These are phyloP conservation scores for Agrilus biguttatus DNA, from an alignment of 2,888 invertebrate genomes.

Conservation along the genomic window DNA sequence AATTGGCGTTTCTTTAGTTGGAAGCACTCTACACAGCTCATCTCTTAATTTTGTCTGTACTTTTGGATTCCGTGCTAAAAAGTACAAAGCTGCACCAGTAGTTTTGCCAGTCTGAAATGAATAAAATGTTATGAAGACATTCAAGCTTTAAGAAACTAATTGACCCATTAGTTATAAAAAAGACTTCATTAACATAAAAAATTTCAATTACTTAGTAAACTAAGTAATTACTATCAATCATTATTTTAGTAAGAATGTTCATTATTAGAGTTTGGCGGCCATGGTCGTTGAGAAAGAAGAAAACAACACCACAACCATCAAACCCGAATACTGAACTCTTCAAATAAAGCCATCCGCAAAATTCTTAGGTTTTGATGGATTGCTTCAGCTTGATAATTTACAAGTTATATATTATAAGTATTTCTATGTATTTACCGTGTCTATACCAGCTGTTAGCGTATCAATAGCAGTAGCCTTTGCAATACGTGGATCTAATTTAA, in stretches of 20 bases:
- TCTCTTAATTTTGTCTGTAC: constrained; percentile 29
- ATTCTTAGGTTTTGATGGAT: too few relatives aligned
- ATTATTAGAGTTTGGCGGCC: too few relatives aligned
- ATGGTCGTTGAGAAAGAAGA: too few relatives aligned
- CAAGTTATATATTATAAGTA: neutral
- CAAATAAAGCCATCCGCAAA: too few relatives aligned
- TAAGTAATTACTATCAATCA: too few relatives aligned
- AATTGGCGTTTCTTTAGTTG: constrained; percentile 19
- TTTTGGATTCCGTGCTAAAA: constrained; percentile 29
- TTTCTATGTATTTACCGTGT: constrained; percentile 45
- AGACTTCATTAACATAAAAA: too few relatives aligned
- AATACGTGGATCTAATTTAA: constrained; percentile 43
- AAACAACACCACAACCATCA: too few relatives aligned
- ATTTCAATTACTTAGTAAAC: too few relatives aligned
- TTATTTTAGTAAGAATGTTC: too few relatives aligned
- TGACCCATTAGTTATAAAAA: too few relatives aligned
- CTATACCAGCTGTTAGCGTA: constrained; percentile 55
- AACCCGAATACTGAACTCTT: too few relatives aligned
- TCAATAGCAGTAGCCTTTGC: constrained; percentile 55
- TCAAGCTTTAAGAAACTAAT: neutral
- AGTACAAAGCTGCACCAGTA: constrained; percentile 29
- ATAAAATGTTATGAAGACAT: neutral
- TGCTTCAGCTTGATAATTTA: neutral
- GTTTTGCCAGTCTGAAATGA: constrained; percentile 32
- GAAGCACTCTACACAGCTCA: constrained; percentile 23